A percentile compares a stretch with the other conserved stretches of the same genome.
phyloP scores from a whole-genome alignment of 2,888 invertebrate species.

The Chesias legatella region DNA sequence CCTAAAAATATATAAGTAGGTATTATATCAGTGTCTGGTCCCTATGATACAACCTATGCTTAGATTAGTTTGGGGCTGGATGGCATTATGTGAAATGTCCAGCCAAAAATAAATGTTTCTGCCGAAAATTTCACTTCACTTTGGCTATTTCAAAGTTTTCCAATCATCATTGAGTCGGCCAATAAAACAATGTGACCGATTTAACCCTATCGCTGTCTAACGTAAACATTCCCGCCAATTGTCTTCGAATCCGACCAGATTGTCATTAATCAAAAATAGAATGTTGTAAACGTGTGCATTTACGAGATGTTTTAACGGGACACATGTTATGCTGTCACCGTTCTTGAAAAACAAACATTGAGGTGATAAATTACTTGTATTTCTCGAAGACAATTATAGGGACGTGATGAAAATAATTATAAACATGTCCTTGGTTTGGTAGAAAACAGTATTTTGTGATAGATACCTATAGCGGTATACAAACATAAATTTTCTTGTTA shows the following conservation, averaged over 20 bases:
- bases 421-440: too few relatives aligned
- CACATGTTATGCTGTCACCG: slow-evolving; percentile 70
- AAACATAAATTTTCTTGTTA: too few relatives aligned
- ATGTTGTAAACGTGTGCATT: slow-evolving; percentile 53
- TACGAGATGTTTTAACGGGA: slow-evolving; percentile 58
- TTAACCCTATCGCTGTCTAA: slow-evolving; percentile 5
- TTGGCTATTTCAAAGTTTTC: not conserved
- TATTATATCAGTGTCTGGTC: too few relatives aligned
- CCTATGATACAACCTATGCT: too few relatives aligned
- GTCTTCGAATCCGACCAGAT: slow-evolving; percentile 37
- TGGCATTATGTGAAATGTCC: too few relatives aligned
- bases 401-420: not conserved
- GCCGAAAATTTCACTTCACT: not conserved
- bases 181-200: slow-evolving; percentile 4
- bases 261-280: slow-evolving; percentile 65
- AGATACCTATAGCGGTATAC: too few relatives aligned
- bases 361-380: slow-evolving; percentile 13
- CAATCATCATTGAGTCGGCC: not conserved
- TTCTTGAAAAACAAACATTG: slow-evolving; percentile 29
- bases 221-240: slow-evolving; percentile 18
- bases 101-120: too few relatives aligned
- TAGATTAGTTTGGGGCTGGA: too few relatives aligned
- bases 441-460: too few relatives aligned
- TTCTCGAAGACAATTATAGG: not conserved
- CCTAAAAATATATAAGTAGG: too few relatives aligned